phyloP scores from a whole-genome alignment of 2,113 vertebrate genomes.

The Lichenostomus cassidix region DNA sequence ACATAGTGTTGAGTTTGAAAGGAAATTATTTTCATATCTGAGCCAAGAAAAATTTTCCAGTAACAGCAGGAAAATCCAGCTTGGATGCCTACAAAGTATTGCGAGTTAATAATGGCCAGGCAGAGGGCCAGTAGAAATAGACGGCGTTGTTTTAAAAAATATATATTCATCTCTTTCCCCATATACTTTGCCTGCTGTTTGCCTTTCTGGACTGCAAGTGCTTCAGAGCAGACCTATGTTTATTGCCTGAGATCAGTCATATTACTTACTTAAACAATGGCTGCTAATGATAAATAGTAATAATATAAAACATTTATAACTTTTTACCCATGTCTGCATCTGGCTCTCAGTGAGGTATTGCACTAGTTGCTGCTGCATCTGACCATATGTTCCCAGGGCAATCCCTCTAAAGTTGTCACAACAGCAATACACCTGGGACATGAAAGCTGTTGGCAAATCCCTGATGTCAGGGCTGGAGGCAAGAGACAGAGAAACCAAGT shows the following conservation, averaged over 20 bases:
- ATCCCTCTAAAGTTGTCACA: background rate
- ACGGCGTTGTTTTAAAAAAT: background rate
- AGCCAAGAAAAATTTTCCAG: conserved; percentile 48
- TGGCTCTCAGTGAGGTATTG: background rate
- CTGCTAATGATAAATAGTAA: background rate
- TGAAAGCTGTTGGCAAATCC: background rate
- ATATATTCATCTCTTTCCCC: background rate
- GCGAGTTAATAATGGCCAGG: conserved; percentile 2
- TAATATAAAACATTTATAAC: background rate
- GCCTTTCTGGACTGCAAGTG: background rate
- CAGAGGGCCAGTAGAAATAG: conserved; percentile 23
- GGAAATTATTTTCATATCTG: conserved; percentile 26
- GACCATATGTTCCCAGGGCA: background rate
- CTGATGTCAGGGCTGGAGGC: background rate
- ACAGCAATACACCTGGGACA: background rate
- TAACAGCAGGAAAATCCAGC: conserved; percentile 34
- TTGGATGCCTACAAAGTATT: background rate
- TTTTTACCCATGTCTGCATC: background rate
- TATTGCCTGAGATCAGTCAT: background rate
- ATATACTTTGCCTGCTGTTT: background rate
- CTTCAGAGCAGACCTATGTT: background rate
- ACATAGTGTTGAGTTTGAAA: conserved; percentile 26
- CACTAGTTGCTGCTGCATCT: background rate
- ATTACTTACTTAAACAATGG: background rate
- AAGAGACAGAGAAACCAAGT: background rate